Evolutionary conservation across 1,140 invertebrate genomes (phyloP), one percentile per base, ranked within the genome.

Genomic region (Pygmarrhopalites habei): DNA sequence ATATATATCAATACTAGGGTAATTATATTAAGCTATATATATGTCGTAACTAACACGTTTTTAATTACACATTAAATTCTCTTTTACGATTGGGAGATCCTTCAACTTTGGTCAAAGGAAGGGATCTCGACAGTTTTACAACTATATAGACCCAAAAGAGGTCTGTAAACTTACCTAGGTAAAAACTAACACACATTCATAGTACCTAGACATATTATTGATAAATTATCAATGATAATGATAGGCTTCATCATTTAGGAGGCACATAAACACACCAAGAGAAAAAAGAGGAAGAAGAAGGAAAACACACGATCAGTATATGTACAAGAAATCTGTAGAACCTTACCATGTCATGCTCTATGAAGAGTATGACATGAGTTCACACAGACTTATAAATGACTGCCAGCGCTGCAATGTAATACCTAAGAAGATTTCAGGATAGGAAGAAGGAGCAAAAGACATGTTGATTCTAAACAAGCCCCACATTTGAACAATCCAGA

Each of bases 291-390:
- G 7, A 12, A 12, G 23, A 12, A 49, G 46, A 19, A 14, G 7
- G 12, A 49, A 15, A 52, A 26, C 49, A 28, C 49, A 46, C 44
- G 19, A 5, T 5, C 44, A 46, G 25, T 52, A 28, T 52, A 52
- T 52, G 49, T 52, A 52, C 49, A 52, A 17, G 49, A 52, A 52
- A 26, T 26, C 14, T 52, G 49, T 23, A 26, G 49, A 52, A 52
- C 49, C 14, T 52, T 26, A n/a, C n/a, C n/a, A n/a, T 26, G 5
- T n/a, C 49, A 28, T 29, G 49, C 49, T 29, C 10, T n/a, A 46
- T 4, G 15, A 10, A 46, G 5, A 46, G 44, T 5, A 46, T 28
- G 25, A 23, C 49, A 5, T 25, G 14, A 28, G 49, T 28, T 52
- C 49, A 14, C 23, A 23, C 49, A 52, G 14, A 26, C 23, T 52